Evolutionary conservation across 2,888 invertebrate species (phyloP).

Genomic region (Caenorhabditis afra): DNA sequence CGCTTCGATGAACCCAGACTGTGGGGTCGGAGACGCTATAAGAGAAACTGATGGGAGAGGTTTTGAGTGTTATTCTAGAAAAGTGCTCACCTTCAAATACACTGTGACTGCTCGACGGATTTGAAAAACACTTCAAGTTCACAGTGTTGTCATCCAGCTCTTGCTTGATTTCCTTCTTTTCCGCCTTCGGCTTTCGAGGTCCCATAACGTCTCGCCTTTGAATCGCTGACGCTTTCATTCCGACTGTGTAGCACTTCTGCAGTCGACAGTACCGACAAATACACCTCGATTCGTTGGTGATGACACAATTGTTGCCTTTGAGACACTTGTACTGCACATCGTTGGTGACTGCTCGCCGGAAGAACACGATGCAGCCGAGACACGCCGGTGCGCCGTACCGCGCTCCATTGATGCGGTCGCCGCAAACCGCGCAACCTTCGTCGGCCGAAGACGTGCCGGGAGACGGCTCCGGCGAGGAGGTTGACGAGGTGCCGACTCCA

Average conservation of each 20-base stretch:
- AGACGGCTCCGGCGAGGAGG: slow-evolving; percentile 19
- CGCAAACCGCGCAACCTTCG: slow-evolving; percentile 67
- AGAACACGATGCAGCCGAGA: slow-evolving; percentile 71
- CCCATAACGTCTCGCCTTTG: slow-evolving; percentile 70
- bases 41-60: background rate
- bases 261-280: slow-evolving; percentile 68
- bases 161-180: slow-evolving; percentile 19
- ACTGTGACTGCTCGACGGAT: slow-evolving; percentile 42
- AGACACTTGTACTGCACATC: slow-evolving; percentile 65
- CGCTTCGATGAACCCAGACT: slow-evolving; percentile 15
- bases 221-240: slow-evolving; percentile 68
- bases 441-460: slow-evolving; percentile 18
- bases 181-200: slow-evolving; percentile 60
- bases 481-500: slow-evolving; percentile 17
- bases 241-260: slow-evolving; percentile 64
- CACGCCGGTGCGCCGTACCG: slow-evolving; percentile 71
- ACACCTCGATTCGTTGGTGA: slow-evolving; percentile 67
- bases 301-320: slow-evolving; percentile 62
- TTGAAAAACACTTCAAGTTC: slow-evolving; percentile 46
- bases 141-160: slow-evolving; percentile 38
- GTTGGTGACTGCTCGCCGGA: slow-evolving; percentile 67
- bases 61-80: too few relatives aligned
- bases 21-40: slow-evolving; percentile 17
- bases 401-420: slow-evolving; percentile 65
- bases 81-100: slow-evolving; percentile 25